Conservation (phyloP, 1,140 invertebrate species). For the Cotesia chilonis region DNA sequence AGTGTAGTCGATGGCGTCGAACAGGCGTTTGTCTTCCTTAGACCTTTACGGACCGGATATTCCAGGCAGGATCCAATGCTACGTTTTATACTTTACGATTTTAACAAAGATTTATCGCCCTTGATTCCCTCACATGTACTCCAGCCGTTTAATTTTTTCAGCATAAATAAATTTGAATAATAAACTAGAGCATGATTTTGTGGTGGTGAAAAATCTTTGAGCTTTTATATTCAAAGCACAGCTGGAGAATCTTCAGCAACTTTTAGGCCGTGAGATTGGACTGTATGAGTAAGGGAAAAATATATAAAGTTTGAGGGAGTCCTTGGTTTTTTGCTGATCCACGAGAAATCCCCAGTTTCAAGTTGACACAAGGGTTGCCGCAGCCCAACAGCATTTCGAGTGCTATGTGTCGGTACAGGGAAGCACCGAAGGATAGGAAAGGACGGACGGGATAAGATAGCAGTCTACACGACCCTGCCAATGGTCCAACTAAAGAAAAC, state of each 20-base stretch:
- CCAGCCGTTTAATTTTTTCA: too few species aligned
- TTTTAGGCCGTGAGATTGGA: too few species aligned
- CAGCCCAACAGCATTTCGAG: slow-evolving; percentile 1
- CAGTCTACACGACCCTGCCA: slow-evolving; percentile 42
- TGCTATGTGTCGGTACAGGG: too few species aligned
- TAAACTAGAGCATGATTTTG: too few species aligned
- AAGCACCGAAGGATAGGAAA: too few species aligned
- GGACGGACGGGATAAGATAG: too few species aligned
- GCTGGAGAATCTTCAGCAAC: too few species aligned
- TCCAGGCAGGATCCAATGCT: slow-evolving; percentile 32
- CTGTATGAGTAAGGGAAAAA: background rate
- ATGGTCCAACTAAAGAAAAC: slow-evolving; percentile 48
- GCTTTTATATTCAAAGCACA: too few species aligned
- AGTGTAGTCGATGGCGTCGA: slow-evolving; percentile 51
- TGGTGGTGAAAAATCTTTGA: too few species aligned
- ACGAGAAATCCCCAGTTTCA: slow-evolving; percentile 50
- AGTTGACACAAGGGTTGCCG: slow-evolving; percentile 43
- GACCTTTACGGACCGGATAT: slow-evolving; percentile 57
- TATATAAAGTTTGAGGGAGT: slow-evolving; percentile 33
- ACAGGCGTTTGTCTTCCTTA: slow-evolving; percentile 62
- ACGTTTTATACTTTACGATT: slow-evolving; percentile 18
- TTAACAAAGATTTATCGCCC: too few species aligned
- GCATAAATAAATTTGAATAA: too few species aligned
- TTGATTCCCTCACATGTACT: too few species aligned
- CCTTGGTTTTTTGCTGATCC: slow-evolving; percentile 56